Evolutionary conservation across 1,140 invertebrate species (phyloP).

Genomic region (Zaprionus nigranus): DNA sequence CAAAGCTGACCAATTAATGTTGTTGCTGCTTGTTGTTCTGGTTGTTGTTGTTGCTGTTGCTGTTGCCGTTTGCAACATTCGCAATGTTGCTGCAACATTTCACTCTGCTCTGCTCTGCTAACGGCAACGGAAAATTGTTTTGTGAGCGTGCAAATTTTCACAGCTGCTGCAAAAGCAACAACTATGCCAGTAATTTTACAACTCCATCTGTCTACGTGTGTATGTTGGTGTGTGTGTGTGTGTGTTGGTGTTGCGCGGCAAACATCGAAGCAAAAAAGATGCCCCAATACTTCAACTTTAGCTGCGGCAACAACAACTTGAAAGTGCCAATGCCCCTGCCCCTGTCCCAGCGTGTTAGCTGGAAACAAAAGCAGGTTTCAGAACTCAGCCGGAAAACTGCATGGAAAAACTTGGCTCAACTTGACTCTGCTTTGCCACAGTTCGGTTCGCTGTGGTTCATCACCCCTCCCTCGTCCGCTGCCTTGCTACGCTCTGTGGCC

Average conservation of each 20-base stretch:
- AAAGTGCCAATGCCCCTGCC: neutral
- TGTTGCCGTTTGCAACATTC: constrained; percentile 38
- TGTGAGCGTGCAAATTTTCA: constrained; percentile 80
- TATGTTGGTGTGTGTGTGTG: constrained; percentile 11
- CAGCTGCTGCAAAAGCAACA: constrained; percentile 71
- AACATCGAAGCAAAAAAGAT: constrained; percentile 52
- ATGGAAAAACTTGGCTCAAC: constrained; percentile 9
- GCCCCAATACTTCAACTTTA: constrained; percentile 54
- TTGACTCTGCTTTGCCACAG: neutral
- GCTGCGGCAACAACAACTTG: constrained; percentile 27
- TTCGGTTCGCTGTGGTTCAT: neutral
- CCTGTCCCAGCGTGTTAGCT: constrained; percentile 17
- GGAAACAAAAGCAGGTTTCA: constrained; percentile 54
- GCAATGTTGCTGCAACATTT: constrained; percentile 72
- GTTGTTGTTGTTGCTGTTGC: constrained; percentile 19
- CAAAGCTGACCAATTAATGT: constrained; percentile 75
- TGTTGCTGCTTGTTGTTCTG: constrained; percentile 34
- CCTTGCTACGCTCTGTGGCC: neutral
- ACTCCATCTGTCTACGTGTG: constrained; percentile 13
- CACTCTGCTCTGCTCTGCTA: constrained; percentile 59
- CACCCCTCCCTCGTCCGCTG: neutral
- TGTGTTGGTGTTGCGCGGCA: constrained; percentile 48
- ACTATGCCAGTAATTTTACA: constrained; percentile 74
- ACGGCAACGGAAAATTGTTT: constrained; percentile 78
- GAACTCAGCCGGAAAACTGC: constrained; percentile 41